These are phyloP conservation scores for Ophraella communa DNA, from an alignment of 2,888 invertebrate species.

Conservation along the genomic window DNA sequence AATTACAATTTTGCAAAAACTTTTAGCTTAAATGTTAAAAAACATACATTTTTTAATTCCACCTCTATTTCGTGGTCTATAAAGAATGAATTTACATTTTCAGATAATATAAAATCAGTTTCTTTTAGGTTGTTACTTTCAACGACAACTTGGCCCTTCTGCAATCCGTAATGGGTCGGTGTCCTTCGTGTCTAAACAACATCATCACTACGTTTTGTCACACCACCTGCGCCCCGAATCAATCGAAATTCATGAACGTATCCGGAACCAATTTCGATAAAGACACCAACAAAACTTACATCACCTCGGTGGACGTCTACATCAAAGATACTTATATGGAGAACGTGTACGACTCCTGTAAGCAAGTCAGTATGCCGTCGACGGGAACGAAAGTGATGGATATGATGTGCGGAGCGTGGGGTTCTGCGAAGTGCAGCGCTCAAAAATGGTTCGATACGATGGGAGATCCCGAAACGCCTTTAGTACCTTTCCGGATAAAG, in stretches of 20 bases:
- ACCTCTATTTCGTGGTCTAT: too few species aligned
- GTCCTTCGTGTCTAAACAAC: conserved; percentile 89
- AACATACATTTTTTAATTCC: too few species aligned
- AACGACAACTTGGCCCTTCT: conserved; percentile 67
- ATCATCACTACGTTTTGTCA: conserved; percentile 83
- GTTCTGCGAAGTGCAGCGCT: conserved; percentile 75
- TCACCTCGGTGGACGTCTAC: conserved; percentile 72
- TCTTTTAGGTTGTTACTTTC: conserved; percentile 51
- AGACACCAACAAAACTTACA: conserved; percentile 54
- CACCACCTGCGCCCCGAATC: conserved; percentile 80
- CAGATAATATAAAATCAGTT: background rate
- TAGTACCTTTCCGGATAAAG: conserved; percentile 79
- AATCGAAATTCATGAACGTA: conserved; percentile 75
- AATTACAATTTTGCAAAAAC: too few species aligned
- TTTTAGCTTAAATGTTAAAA: too few species aligned
- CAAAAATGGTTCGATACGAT: conserved; percentile 74
- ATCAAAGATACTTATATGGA: conserved; percentile 74
- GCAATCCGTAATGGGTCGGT: conserved; percentile 72
- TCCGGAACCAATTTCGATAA: conserved; percentile 54
- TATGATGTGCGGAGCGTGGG: conserved; percentile 81
- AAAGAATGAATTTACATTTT: background rate
- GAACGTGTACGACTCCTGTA: conserved; percentile 83
- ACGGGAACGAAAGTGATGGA: conserved; percentile 62
- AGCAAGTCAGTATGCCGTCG: conserved; percentile 75
- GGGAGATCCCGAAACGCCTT: conserved; percentile 65